A percentile compares a stretch with the other conserved stretches of the same genome.
Evolutionary conservation across 1,140 invertebrate genomes (phyloP).

Genomic region (Drosophila nasuta): DNA sequence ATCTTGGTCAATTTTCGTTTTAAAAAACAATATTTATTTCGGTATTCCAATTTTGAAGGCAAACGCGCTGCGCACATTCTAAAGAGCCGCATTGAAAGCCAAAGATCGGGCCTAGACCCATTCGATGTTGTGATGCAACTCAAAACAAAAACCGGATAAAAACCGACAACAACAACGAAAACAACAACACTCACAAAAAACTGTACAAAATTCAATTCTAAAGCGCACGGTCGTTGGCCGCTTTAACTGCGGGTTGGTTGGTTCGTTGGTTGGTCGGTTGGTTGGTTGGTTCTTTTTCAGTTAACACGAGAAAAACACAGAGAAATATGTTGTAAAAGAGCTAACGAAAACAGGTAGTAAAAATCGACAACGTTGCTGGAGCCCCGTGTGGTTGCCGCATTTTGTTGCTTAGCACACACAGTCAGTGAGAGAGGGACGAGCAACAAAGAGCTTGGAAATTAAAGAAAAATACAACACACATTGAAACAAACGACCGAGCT

Average conservation of each 20-base stretch:
- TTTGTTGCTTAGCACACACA: conserved; percentile 16
- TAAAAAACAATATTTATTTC: background rate
- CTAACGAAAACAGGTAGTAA: conserved; percentile 77
- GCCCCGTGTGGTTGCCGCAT: conserved; percentile 39
- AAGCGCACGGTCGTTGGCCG: conserved; percentile 49
- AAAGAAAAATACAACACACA: conserved; percentile 60
- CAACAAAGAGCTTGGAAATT: conserved; percentile 67
- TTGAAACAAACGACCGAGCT: conserved; percentile 7
- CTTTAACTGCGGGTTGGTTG: conserved; percentile 43
- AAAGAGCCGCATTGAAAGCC: background rate
- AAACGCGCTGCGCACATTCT: background rate
- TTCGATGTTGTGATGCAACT: conserved; percentile 18
- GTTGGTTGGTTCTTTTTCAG: conserved; percentile 53
- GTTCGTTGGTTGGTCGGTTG: too few relatives aligned
- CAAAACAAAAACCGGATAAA: conserved; percentile 23
- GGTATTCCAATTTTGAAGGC: background rate
- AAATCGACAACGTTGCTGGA: conserved; percentile 51
- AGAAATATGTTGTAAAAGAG: conserved; percentile 64
- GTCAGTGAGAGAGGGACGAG: conserved; percentile 17
- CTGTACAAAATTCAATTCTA: conserved; percentile 72
- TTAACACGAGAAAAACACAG: conserved; percentile 62
- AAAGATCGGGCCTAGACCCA: conserved; percentile 1
- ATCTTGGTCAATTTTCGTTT: too few relatives aligned
- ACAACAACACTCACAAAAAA: conserved; percentile 51
- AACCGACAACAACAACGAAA: conserved; percentile 11